Evolutionary conservation across 2,888 invertebrate species (phyloP), one percentile per base, ranked within the genome.

Genomic region (Zaprionus lineosus): DNA sequence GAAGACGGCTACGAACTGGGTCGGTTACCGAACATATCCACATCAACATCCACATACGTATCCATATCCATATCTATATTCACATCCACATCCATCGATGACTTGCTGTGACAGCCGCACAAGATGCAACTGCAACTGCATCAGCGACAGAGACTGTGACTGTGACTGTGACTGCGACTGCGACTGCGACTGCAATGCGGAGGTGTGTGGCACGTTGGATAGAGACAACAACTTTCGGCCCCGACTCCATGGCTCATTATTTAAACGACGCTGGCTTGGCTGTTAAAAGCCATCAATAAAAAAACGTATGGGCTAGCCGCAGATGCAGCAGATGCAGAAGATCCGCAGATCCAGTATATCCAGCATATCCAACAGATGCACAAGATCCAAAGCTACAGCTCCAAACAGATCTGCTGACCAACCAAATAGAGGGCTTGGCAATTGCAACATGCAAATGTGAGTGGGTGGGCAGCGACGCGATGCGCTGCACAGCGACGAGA

Each of bases 211-310:
- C 69, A 43, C 14, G 34, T 37, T 48, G 44, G 28, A 26, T 15
- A 50, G 39, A 41, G 40, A 50, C 44, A 31, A 31, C 53, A 44
- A 69, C 53, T 50, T 60, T 53, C 72, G 69, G 62, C 83, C 79
- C 69, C 83, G 57, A 74, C 66, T 71, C 61, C 77, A 66, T 77
- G 74, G 78, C 78, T 79, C 78, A 79, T 79, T 79, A 79, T 79
- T 79, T 79, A 79, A 79, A 86, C 78, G 84, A 86, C 78, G 86
- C 78, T 79, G 82, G 74, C 63, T 76, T 65, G 82, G 57, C 86
- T 81, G 78, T 68, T 86, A 86, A 78, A 86, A 86, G 78, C 84
- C 78, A 79, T 79, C 78, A 79, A 79, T 79, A 79, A 86, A 81
- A 69, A 19, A 58, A 58, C 56, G 51, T 56, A 69, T 69, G 69